Evolutionary conservation across 2,113 vertebrate species (phyloP).

Genomic region (Chauna torquata): DNA sequence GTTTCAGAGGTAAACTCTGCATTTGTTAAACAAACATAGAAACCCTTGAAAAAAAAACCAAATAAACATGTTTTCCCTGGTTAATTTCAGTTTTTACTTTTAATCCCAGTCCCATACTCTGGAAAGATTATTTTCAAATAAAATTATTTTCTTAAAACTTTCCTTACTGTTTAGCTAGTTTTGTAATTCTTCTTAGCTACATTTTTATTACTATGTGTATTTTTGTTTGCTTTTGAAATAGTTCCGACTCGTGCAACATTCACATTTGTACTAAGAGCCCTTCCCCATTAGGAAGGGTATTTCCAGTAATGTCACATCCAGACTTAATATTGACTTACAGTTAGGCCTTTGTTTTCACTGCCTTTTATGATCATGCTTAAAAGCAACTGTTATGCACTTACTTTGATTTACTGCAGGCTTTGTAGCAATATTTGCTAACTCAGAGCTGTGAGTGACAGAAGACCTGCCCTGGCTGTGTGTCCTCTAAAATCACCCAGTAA

Average conservation of each 20-base stretch:
- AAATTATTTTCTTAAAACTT: background rate
- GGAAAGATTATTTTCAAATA: background rate
- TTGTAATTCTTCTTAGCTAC: background rate
- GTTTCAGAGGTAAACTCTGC: background rate
- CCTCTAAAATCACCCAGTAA: background rate
- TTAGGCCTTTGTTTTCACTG: background rate
- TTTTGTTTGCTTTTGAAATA: conserved; percentile 2
- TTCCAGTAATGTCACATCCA: background rate
- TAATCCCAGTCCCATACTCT: background rate
- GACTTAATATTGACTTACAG: background rate
- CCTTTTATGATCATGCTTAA: background rate
- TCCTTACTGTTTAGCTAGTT: background rate
- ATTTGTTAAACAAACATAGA: background rate
- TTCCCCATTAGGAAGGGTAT: background rate
- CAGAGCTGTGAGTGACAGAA: background rate
- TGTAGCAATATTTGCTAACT: background rate
- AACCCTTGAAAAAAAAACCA: background rate
- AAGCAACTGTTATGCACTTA: background rate
- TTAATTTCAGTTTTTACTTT: background rate
- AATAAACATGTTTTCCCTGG: background rate
- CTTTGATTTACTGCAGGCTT: background rate
- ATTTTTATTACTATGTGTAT: background rate
- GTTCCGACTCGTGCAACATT: background rate
- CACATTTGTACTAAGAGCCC: background rate
- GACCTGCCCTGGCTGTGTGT: background rate